phyloP scores from a whole-genome alignment of 2,888 invertebrate species.

The Limnephilus rhombicus region DNA sequence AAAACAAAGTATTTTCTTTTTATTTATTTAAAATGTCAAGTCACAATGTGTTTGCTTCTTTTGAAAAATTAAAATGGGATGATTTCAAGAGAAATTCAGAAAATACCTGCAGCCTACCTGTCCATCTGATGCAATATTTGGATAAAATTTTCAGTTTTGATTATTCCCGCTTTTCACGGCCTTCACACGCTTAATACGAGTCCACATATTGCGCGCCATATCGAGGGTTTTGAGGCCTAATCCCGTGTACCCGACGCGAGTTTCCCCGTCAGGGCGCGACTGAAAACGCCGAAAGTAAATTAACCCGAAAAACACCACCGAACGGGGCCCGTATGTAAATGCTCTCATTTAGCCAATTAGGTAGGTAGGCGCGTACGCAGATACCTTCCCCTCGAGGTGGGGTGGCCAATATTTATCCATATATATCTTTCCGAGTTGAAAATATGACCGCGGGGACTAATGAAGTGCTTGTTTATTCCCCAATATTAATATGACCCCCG shows the following conservation, averaged over 20 bases:
- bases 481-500: conserved; percentile 64
- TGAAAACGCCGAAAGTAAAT: conserved; percentile 51
- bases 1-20: no score
- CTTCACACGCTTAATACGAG: no score
- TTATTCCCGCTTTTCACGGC: no score
- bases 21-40: no score
- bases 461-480: conserved; percentile 68
- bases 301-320: conserved; percentile 52
- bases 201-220: neutral
- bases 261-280: conserved; percentile 20
- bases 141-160: no score
- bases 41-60: no score
- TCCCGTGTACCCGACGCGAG: neutral
- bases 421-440: conserved; percentile 65
- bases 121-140: no score
- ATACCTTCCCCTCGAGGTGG: conserved; percentile 58
- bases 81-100: no score
- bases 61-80: no score
- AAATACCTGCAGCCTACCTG: no score
- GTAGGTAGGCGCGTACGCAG: conserved; percentile 41
- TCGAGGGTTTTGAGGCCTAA: neutral
- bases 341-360: conserved; percentile 64
- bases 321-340: conserved; percentile 49
- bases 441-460: conserved; percentile 69
- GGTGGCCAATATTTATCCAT: conserved; percentile 62